These are phyloP conservation scores for Microchrysa polita DNA, from an alignment of 2,888 invertebrate genomes.

Conservation along the genomic window DNA sequence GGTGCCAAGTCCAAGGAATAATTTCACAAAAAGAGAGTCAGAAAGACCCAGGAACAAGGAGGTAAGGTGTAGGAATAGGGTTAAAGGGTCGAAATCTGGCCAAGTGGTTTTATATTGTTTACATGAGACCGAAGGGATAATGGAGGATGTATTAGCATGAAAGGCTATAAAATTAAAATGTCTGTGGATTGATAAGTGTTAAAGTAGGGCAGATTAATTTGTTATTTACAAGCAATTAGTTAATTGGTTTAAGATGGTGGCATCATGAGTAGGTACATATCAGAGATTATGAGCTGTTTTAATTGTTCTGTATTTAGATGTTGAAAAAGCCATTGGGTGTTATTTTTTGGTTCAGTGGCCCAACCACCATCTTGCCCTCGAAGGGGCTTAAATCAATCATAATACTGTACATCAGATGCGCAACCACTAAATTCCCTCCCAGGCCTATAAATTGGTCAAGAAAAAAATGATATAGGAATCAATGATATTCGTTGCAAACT, in stretches of 20 bases:
- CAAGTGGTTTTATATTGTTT: constrained; percentile 50
- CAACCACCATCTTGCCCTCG: too few relatives aligned
- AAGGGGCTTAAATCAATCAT: too few relatives aligned
- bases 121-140: constrained; percentile 28
- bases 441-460: too few relatives aligned
- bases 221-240: constrained; percentile 49
- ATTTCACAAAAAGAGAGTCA: not conserved
- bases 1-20: constrained; percentile 1
- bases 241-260: constrained; percentile 41
- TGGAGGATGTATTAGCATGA: constrained; percentile 29
- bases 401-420: too few relatives aligned
- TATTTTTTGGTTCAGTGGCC: too few relatives aligned
- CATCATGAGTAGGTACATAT: not conserved
- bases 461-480: too few relatives aligned
- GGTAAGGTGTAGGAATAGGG: constrained; percentile 36
- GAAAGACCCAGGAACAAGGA: not conserved
- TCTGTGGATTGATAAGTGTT: constrained; percentile 21
- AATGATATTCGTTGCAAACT: too few relatives aligned
- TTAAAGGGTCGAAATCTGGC: constrained; percentile 34
- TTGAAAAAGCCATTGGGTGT: too few relatives aligned
- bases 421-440: too few relatives aligned
- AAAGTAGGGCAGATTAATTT: constrained; percentile 17
- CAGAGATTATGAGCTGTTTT: too few relatives aligned
- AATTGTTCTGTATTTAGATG: too few relatives aligned
- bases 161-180: constrained; percentile 36